Conservation (phyloP, 1,140 invertebrate genomes). For the Marisa cornuarietis region DNA sequence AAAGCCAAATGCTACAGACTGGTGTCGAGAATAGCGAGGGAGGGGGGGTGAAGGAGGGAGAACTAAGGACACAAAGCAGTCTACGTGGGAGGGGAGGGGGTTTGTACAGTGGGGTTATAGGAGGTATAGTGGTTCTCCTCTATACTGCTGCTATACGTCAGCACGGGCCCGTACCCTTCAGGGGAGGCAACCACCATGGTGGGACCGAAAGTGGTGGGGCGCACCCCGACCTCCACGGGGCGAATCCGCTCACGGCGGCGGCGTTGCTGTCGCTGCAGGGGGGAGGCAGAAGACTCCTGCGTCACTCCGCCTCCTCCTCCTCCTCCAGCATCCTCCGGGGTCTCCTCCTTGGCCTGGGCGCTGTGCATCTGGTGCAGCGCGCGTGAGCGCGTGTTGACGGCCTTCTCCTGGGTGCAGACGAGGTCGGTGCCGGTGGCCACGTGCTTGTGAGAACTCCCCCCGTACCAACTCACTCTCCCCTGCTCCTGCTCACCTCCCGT, state of each 20-base stretch:
- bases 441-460: constrained; percentile 27
- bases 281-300: constrained; percentile 33
- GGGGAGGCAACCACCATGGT: constrained; percentile 25
- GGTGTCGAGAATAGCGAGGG: too few species aligned
- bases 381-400: constrained; percentile 59
- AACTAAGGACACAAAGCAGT: neutral
- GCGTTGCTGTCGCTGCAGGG: constrained; percentile 39
- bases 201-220: constrained; percentile 41
- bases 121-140: constrained; percentile 51
- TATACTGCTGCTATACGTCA: constrained; percentile 58
- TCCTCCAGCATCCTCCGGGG: constrained; percentile 4
- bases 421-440: constrained; percentile 55
- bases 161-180: constrained; percentile 40
- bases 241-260: constrained; percentile 42
- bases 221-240: constrained; percentile 47
- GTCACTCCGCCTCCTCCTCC: constrained; percentile 1
- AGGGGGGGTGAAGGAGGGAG: neutral
- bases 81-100: neutral
- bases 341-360: constrained; percentile 4
- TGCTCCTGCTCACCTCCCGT: constrained; percentile 8
- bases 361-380: constrained; percentile 30
- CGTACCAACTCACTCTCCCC: constrained; percentile 23
- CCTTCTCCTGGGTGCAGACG: constrained; percentile 55
- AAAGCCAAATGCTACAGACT: neutral
- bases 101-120: neutral